phyloP scores from a whole-genome alignment of 2,113 vertebrate genomes.

The Tor tambroides region DNA sequence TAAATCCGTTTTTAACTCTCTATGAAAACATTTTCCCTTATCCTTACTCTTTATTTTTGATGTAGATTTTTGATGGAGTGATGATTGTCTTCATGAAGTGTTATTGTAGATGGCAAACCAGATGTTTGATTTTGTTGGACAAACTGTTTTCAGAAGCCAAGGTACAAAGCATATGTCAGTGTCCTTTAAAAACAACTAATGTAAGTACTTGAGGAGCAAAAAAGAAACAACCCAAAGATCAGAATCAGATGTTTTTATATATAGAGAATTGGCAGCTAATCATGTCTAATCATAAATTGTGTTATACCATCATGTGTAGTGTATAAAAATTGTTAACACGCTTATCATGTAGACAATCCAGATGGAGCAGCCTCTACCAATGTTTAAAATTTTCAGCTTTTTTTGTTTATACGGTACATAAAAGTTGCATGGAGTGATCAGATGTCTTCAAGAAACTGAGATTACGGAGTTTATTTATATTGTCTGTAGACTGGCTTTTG shows the following conservation, averaged over 20 bases:
- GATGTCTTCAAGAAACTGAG: not conserved
- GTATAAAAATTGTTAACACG: slow-evolving; percentile 56
- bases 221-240: slow-evolving; percentile 41
- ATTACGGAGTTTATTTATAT: not conserved
- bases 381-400: slow-evolving; percentile 10
- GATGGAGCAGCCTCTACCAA: slow-evolving; percentile 54
- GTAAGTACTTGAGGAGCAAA: not conserved
- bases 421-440: not conserved
- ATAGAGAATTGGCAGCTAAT: slow-evolving; percentile 63
- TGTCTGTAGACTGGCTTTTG: slow-evolving; percentile 8
- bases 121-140: slow-evolving; percentile 80
- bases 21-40: slow-evolving; percentile 75
- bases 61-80: slow-evolving; percentile 81
- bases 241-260: slow-evolving; percentile 38
- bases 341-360: slow-evolving; percentile 70
- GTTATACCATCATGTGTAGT: slow-evolving; percentile 23
- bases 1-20: slow-evolving; percentile 81
- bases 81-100: slow-evolving; percentile 77
- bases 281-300: slow-evolving; percentile 57
- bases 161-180: not conserved
- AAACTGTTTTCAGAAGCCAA: slow-evolving; percentile 67
- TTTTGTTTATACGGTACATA: not conserved
- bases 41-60: slow-evolving; percentile 74
- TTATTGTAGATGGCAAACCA: slow-evolving; percentile 72
- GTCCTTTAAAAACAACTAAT: no score